phyloP scores from a whole-genome alignment of 2,888 invertebrate species.

The Catonia carolina region DNA sequence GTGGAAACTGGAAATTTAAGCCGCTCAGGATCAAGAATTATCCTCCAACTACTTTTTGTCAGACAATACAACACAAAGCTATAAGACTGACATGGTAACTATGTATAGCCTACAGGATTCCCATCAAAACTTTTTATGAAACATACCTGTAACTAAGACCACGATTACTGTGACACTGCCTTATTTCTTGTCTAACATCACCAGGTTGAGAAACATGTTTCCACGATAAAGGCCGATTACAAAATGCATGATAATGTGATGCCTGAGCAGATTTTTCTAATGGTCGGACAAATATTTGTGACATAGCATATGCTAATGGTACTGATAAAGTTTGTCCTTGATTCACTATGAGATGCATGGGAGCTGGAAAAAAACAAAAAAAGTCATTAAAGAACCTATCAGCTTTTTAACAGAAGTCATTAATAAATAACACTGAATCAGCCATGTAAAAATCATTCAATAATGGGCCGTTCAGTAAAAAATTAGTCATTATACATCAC shows the following conservation, averaged over 20 bases:
- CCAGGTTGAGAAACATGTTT: slow-evolving; percentile 49
- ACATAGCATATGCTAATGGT: slow-evolving; percentile 67
- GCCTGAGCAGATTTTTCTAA: slow-evolving; percentile 41
- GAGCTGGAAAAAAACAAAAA: slow-evolving; percentile 31
- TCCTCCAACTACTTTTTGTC: too few species aligned
- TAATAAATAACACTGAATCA: too few species aligned
- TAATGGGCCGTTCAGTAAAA: too few species aligned
- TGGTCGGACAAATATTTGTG: slow-evolving; percentile 70
- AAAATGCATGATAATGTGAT: slow-evolving; percentile 45
- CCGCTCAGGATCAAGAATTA: too few species aligned
- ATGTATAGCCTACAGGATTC: too few species aligned
- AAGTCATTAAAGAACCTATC: background rate
- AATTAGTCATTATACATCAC: too few species aligned
- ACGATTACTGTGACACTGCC: slow-evolving; percentile 45
- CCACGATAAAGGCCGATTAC: slow-evolving; percentile 56
- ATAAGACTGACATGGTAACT: too few species aligned
- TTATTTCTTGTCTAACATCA: slow-evolving; percentile 41
- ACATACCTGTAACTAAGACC: slow-evolving; percentile 46
- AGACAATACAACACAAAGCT: too few species aligned
- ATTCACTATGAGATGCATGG: slow-evolving; percentile 30
- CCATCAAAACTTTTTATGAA: too few species aligned
- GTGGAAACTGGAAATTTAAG: too few species aligned
- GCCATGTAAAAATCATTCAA: too few species aligned
- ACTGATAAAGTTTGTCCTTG: slow-evolving; percentile 47
- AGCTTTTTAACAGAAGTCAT: too few species aligned